Conservation (phyloP, 1,140 invertebrate species). For the Hyphantria cunea region DNA sequence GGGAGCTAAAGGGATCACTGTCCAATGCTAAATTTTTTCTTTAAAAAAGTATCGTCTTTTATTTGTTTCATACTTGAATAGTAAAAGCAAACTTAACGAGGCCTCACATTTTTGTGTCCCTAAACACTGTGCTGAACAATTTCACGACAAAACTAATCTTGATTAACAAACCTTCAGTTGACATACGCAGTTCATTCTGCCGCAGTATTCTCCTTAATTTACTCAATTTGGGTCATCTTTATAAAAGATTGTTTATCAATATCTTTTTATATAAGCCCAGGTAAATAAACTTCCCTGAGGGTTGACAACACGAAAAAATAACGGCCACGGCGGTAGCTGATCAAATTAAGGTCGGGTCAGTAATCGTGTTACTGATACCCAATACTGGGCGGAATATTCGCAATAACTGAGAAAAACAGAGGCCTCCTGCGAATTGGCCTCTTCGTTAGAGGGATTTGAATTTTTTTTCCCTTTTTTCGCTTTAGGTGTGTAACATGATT, state of each 20-base stretch:
- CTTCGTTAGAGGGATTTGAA: slow-evolving; percentile 71
- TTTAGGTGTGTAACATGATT: slow-evolving; percentile 69
- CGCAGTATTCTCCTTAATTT: neutral
- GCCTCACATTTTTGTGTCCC: neutral
- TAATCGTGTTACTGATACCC: slow-evolving; percentile 78
- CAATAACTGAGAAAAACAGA: slow-evolving; percentile 69
- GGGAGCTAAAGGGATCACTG: slow-evolving; percentile 53
- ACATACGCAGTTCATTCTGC: neutral
- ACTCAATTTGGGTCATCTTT: slow-evolving; percentile 1
- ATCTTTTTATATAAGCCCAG: slow-evolving; percentile 40
- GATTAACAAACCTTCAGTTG: neutral
- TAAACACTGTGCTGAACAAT: neutral
- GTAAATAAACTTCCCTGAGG: slow-evolving; percentile 51
- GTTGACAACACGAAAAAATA: slow-evolving; percentile 55
- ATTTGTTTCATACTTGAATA: slow-evolving; percentile 21
- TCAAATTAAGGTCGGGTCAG: slow-evolving; percentile 75
- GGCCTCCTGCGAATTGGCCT: slow-evolving; percentile 70
- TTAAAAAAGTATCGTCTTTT: slow-evolving; percentile 19
- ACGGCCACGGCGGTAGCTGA: slow-evolving; percentile 53
- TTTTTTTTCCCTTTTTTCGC: slow-evolving; percentile 56
- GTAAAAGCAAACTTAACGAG: neutral
- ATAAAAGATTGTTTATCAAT: slow-evolving; percentile 25
- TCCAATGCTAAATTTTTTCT: slow-evolving; percentile 41
- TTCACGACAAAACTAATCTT: neutral
- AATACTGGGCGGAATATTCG: slow-evolving; percentile 65